Evolutionary conservation across 2,888 invertebrate genomes (phyloP), one percentile per base, ranked within the genome.

Genomic region (Copidosoma aretas): DNA sequence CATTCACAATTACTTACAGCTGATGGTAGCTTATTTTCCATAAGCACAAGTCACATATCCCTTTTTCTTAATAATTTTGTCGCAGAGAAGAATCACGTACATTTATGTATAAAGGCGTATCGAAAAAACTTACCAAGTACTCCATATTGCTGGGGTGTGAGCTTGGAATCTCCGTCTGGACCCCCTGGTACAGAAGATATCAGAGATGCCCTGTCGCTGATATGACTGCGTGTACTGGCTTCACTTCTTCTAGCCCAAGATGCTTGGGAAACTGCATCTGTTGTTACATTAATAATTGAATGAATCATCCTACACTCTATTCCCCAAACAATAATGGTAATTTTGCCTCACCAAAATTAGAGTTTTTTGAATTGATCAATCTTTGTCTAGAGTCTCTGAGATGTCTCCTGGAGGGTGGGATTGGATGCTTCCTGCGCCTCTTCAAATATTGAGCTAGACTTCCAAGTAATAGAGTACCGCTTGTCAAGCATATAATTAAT

Each of bases 131-230:
- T 84, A 93, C 93, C 95, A 89, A 95, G 91, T 39, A 94, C 92
- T 69, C 95, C 95, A 41, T 95, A 87, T 77, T 95, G 94, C 80
- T 94, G 93, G 1, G 95, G 93, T 3, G 93, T 92, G 46, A 95
- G 86, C 71, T 89, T 89, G 1, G 89, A 86, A 46, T 89, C 88
- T 73, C 88, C 88, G 54, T 87, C 87, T 15, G 86, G 86, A 19
- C 79, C 80, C 65, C 80, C 82, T 25, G 81, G 81, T 43, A 81
- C 77, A 1, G 82, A 83, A 4, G 83, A 83, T 73, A 83, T 80
- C n/a, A 83, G 75, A 4, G 83, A 83, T 41, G 77, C 81, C 64
- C 81, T 75, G 71, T 83, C 83, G 43, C 83, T 83, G 56, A 80
- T 79, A 62, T 82, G 81, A 77, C 83, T 83, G 12, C 81, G 78